These are phyloP conservation scores for Carassius gibelio DNA, from an alignment of 2,113 vertebrate genomes.

Conservation along the genomic window DNA sequence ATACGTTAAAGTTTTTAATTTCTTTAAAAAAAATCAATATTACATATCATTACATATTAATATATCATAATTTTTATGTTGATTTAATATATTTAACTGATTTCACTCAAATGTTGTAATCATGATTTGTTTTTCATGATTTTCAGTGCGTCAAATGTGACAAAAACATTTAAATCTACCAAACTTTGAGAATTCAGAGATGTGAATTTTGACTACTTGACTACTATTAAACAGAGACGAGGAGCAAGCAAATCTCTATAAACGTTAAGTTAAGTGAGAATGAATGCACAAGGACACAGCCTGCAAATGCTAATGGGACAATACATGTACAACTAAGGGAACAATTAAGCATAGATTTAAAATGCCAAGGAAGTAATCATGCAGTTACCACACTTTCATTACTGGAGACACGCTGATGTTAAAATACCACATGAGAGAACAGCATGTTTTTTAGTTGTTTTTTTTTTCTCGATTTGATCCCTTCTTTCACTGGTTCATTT, in stretches of 20 bases:
- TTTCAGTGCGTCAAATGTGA: too few relatives aligned
- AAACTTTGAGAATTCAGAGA: too few relatives aligned
- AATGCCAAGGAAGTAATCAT: conserved; percentile 43
- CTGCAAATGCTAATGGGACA: conserved; percentile 42
- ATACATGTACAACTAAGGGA: conserved; percentile 30
- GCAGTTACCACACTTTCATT: conserved; percentile 42
- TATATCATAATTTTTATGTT: too few relatives aligned
- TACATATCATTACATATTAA: too few relatives aligned
- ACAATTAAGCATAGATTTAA: conserved; percentile 47
- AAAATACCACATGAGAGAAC: conserved; percentile 9
- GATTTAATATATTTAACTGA: too few relatives aligned
- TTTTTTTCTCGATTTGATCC: not conserved
- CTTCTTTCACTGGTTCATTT: conserved; percentile 26
- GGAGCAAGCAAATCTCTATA: not conserved
- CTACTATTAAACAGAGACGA: not conserved
- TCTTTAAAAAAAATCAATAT: too few relatives aligned
- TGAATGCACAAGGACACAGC: conserved; percentile 24
- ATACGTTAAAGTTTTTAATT: too few relatives aligned
- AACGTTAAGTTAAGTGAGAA: not conserved
- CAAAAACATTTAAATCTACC: too few relatives aligned
- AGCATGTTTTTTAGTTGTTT: not conserved
- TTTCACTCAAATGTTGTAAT: too few relatives aligned
- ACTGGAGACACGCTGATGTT: not conserved
- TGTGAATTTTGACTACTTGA: not conserved
- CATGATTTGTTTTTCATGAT: too few relatives aligned